These are phyloP conservation scores for Lates calcarifer DNA, from an alignment of 2,113 vertebrate species.

Conservation along the genomic window DNA sequence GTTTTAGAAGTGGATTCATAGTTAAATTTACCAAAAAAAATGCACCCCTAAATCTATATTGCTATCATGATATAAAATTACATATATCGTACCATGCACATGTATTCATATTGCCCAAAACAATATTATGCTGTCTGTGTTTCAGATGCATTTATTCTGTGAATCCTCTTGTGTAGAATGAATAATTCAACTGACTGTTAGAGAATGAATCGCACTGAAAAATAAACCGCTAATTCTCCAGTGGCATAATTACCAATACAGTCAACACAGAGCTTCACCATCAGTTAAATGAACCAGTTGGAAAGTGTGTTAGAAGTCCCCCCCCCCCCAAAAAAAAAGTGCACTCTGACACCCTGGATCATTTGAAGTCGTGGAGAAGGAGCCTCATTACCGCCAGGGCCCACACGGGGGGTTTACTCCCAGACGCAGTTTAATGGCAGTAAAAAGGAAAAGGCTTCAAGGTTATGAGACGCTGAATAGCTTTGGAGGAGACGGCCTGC, in stretches of 20 bases:
- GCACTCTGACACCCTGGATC: constrained; percentile 66
- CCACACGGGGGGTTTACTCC: constrained; percentile 62
- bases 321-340: constrained; percentile 2
- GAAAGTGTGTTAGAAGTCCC: constrained; percentile 58
- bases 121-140: background rate
- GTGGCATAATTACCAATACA: constrained; percentile 20
- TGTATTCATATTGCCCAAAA: background rate
- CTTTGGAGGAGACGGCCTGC: constrained; percentile 74
- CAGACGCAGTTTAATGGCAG: constrained; percentile 79
- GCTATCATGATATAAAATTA: background rate
- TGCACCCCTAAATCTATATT: too few relatives aligned
- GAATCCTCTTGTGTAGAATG: background rate
- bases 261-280: constrained; percentile 35
- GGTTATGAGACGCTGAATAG: constrained; percentile 78
- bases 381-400: constrained; percentile 76
- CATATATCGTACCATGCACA: background rate
- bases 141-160: background rate
- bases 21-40: background rate
- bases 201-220: background rate
- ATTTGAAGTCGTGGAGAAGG: constrained; percentile 76
- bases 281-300: constrained; percentile 59
- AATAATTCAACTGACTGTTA: background rate
- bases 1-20: too few relatives aligned
- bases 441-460: constrained; percentile 78
- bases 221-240: constrained; percentile 8